Evolutionary conservation across 2,888 invertebrate species (phyloP).

Genomic region (Chelonus formosanus): DNA sequence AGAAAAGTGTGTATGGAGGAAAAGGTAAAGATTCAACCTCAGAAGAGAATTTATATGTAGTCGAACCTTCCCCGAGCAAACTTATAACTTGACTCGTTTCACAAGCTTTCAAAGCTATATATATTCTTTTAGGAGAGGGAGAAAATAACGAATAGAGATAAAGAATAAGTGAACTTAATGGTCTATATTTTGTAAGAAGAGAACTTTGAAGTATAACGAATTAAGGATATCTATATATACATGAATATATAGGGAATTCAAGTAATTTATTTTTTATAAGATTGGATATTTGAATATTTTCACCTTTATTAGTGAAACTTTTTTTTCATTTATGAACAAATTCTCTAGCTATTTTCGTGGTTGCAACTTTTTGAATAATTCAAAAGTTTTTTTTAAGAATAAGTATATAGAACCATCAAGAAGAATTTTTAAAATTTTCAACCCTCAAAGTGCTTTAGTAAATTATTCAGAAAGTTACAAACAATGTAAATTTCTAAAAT

Average conservation of each 20-base stretch:
- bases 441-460: not conserved
- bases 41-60: slow-evolving; percentile 40
- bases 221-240: slow-evolving; percentile 6
- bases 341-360: slow-evolving; percentile 15
- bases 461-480: too few species aligned
- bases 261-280: slow-evolving; percentile 17
- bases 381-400: slow-evolving; percentile 10
- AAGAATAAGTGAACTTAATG: slow-evolving; percentile 25
- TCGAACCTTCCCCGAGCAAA: slow-evolving; percentile 33
- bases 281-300: slow-evolving; percentile 1
- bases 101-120: slow-evolving; percentile 11
- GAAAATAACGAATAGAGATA: slow-evolving; percentile 27
- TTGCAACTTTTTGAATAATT: slow-evolving; percentile 28
- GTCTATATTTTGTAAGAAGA: slow-evolving; percentile 8
- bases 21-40: slow-evolving; percentile 39
- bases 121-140: not conserved
- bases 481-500: too few species aligned
- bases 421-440: not conserved
- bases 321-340: slow-evolving; percentile 7
- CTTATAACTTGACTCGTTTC: slow-evolving; percentile 35
- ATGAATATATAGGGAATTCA: not conserved
- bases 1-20: not conserved
- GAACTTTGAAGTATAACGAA: slow-evolving; percentile 19
- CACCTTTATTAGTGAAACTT: not conserved
- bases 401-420: too few species aligned